Percentiles rank a stretch among this genome's conserved stretches.
Evolutionary conservation across 2,888 invertebrate species (phyloP).

Genomic region (Drosophila hamatofila): DNA sequence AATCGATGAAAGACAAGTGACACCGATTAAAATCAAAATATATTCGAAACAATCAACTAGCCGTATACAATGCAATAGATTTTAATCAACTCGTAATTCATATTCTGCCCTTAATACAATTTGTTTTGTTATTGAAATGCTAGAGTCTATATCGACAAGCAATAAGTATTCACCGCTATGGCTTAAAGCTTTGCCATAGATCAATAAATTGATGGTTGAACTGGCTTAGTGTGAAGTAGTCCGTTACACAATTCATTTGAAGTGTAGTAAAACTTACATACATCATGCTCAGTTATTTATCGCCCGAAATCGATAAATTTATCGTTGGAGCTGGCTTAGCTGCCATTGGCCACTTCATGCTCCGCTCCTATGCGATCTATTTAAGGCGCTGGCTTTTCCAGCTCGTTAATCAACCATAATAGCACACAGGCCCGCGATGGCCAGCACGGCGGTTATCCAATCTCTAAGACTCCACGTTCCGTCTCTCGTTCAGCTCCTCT

Average conservation of each 20-base stretch:
- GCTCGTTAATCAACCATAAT: constrained; percentile 47
- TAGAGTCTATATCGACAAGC: no score
- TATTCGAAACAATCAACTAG: no score
- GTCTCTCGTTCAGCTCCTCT: not conserved
- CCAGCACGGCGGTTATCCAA: constrained; percentile 11
- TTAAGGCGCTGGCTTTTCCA: constrained; percentile 45
- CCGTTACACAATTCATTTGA: not conserved
- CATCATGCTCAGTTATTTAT: constrained; percentile 3
- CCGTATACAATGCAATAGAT: no score
- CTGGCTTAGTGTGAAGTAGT: not conserved
- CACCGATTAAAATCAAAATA: no score
- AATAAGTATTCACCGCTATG: not conserved
- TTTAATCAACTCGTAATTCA: not conserved
- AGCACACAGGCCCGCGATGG: constrained; percentile 17
- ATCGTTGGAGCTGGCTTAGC: constrained; percentile 16
- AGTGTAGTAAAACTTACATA: not conserved
- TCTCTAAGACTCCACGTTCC: constrained; percentile 4
- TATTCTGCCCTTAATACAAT: not conserved
- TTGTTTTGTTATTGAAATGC: not conserved
- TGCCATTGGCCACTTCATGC: constrained; percentile 5
- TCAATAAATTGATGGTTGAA: not conserved
- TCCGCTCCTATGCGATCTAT: constrained; percentile 25
- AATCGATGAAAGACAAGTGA: no score
- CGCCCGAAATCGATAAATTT: constrained; percentile 29
- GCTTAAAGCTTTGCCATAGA: not conserved